Evolutionary conservation across 2,113 vertebrate species (phyloP), one percentile per base, ranked within the genome.

Genomic region (Onychostruthus taczanowskii): DNA sequence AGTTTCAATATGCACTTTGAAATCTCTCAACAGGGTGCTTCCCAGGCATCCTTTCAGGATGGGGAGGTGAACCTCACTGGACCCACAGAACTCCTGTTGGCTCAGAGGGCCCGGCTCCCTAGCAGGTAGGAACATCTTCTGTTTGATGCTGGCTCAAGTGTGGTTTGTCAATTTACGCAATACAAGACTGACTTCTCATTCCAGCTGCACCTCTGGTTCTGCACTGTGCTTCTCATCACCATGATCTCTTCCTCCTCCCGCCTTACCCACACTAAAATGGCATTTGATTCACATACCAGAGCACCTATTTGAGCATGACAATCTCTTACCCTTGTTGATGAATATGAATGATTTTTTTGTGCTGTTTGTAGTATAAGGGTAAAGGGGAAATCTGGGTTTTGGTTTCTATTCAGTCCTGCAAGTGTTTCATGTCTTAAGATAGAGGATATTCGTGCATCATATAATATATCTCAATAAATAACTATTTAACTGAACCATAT

Each of bases 21-120:
- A 95, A 95, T 97, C 58, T 96, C 88, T 96, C 95, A 52, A 49
- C 96, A 98, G 98, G 95, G 96, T 85, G 87, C 92, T 79, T 59
- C 87, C 35, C 96, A 96, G 80, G 85, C 83, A 24, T 89, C 92
- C 73, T 88, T 97, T 91, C 97, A 97, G 95, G 98, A 97, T 61
- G 95, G 88, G 44, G 97, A 97, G 59, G 52, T 91, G 90, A 94
- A 97, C 90, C 87, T 95, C 70, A 53, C 91, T 74, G 90, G 91
- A 66, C 91, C 97, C 72, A 83, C 93, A 70, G 97, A 98, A 49
- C 49, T 93, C n/a, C 27, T 93, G 69, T 44, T 84, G 44, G 49
- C 92, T 3, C 96, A 89, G 43, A 98, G 94, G 78, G 39, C 72
- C 17, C 94, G 90, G 66, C 91, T 96, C n/a, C 77, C 73, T 39